Conservation (phyloP, 2,113 vertebrate genomes). For the Geococcyx californianus region DNA sequence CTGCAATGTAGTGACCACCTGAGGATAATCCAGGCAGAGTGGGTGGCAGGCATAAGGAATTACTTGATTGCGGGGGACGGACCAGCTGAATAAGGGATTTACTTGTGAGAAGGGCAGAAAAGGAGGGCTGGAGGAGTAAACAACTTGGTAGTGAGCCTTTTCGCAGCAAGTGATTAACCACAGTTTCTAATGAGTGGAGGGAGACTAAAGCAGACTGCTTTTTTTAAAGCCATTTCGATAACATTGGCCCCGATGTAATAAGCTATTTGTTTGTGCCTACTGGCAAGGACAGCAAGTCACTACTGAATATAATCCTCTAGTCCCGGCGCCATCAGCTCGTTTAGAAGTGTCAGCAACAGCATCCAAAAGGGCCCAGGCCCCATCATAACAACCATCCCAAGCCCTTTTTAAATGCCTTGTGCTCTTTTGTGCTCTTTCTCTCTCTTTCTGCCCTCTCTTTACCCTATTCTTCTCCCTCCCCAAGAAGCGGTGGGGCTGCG, state of each 20-base stretch:
- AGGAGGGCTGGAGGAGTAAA: slow-evolving; percentile 21
- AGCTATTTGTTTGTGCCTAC: slow-evolving; percentile 58
- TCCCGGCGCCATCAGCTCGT: background rate
- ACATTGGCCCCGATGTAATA: slow-evolving; percentile 33
- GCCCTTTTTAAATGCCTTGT: background rate
- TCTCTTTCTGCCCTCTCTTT: slow-evolving; percentile 27
- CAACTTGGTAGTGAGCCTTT: slow-evolving; percentile 48
- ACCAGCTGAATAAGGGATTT: slow-evolving; percentile 60
- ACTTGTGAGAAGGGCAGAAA: slow-evolving; percentile 47
- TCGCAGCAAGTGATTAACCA: slow-evolving; percentile 40
- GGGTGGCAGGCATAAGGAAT: slow-evolving; percentile 55
- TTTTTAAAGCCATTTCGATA: slow-evolving; percentile 57
- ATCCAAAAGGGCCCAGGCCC: background rate
- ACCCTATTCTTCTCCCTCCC: slow-evolving; percentile 24
- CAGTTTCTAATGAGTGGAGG: slow-evolving; percentile 43
- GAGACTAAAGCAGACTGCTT: slow-evolving; percentile 42
- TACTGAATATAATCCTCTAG: slow-evolving; percentile 40
- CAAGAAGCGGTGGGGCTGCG: background rate
- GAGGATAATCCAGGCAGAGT: slow-evolving; percentile 67
- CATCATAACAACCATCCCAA: background rate
- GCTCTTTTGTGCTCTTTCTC: slow-evolving; percentile 27
- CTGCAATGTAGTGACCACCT: slow-evolving; percentile 54
- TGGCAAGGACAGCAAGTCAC: slow-evolving; percentile 30
- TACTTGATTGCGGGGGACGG: slow-evolving; percentile 7
- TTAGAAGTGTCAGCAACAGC: slow-evolving; percentile 11